Evolutionary conservation across 2,888 invertebrate genomes (phyloP).

Genomic region (Oscheius sp.): DNA sequence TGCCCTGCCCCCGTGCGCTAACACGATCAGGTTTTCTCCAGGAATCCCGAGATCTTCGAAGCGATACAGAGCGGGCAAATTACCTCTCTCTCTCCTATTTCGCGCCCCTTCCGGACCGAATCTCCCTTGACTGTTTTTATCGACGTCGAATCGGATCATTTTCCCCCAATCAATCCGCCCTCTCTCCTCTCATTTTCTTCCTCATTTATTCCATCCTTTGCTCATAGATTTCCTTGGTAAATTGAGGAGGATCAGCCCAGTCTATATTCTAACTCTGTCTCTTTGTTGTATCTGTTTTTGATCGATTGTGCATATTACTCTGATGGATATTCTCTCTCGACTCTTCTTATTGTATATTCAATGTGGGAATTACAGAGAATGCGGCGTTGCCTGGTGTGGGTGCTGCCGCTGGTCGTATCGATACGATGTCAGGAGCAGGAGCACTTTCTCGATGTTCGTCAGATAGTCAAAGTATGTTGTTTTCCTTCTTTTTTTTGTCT

Average conservation of each 20-base stretch:
- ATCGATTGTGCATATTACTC: no score
- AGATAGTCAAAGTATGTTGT: conserved; percentile 33
- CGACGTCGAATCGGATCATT: conserved; percentile 8
- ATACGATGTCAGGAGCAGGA: conserved; percentile 28
- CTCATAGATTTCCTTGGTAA: not conserved
- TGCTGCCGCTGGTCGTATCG: not conserved
- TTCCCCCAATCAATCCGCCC: conserved; percentile 1
- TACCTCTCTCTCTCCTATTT: conserved; percentile 26
- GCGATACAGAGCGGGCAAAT: conserved; percentile 29
- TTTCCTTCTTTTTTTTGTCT: no score
- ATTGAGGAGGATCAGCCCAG: no score
- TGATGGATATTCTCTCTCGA: no score
- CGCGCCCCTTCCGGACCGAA: conserved; percentile 19
- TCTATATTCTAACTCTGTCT: not conserved
- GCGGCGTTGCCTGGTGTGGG: not conserved
- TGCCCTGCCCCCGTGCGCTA: conserved; percentile 14
- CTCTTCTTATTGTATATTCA: no score
- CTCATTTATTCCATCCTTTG: not conserved
- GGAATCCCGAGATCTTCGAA: conserved; percentile 18
- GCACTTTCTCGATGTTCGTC: conserved; percentile 35
- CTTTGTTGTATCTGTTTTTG: no score
- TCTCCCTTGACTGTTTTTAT: conserved; percentile 10
- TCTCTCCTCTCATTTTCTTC: not conserved
- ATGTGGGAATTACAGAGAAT: not conserved
- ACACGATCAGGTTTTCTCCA: conserved; percentile 29